A percentile compares a stretch with the other conserved stretches of the same genome.
Conservation (phyloP, 2,113 vertebrate genomes). For the Nestor notabilis region DNA sequence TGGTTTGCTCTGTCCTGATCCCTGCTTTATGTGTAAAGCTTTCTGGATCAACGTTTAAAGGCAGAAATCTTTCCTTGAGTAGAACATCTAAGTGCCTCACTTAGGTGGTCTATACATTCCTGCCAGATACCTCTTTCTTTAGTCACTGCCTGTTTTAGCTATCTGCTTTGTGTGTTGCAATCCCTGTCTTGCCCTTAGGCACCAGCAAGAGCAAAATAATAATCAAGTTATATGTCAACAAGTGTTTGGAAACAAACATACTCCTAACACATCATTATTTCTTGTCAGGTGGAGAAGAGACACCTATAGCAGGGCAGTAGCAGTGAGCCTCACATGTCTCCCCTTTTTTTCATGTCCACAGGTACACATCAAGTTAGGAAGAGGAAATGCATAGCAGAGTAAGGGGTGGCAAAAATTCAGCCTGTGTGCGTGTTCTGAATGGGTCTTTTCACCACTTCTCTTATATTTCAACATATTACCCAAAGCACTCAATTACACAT, state of each 20-base stretch:
- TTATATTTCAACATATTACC: not conserved
- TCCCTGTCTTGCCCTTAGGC: not conserved
- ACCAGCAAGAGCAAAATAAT: conserved; percentile 1
- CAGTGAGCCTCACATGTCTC: not conserved
- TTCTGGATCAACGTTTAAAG: not conserved
- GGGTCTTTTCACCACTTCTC: not conserved
- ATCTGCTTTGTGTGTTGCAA: conserved; percentile 13
- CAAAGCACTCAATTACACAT: not conserved
- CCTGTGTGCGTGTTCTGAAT: not conserved
- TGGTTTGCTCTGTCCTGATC: not conserved
- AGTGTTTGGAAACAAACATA: not conserved
- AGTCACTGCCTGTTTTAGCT: not conserved
- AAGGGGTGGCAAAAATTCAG: not conserved
- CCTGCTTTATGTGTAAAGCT: not conserved
- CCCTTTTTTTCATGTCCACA: not conserved
- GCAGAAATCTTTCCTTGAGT: not conserved
- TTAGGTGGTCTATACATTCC: conserved; percentile 35
- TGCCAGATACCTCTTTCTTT: not conserved
- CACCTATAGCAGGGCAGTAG: not conserved
- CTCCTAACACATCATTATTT: not conserved
- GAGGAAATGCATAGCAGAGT: not conserved
- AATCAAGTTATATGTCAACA: conserved; percentile 5
- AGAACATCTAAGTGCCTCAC: not conserved
- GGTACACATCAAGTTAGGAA: not conserved
- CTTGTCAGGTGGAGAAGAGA: not conserved